Conservation (phyloP, 2,888 invertebrate species). For the Sarcophaga rosellei region DNA sequence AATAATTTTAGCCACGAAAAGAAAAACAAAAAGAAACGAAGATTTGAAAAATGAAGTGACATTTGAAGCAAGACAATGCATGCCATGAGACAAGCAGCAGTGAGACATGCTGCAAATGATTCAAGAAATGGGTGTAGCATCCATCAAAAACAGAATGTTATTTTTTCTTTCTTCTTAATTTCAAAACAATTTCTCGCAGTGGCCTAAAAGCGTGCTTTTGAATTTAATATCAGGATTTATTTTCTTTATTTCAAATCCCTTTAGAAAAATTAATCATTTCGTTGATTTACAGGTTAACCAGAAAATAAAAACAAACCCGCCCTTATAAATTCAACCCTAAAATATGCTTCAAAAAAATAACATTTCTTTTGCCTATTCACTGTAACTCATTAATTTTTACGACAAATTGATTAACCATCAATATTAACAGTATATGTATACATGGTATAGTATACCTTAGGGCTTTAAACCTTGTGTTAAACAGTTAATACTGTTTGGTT, state of each 20-base stretch:
- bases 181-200: too few relatives aligned
- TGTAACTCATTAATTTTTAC: slow-evolving; percentile 78
- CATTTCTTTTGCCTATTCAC: too few relatives aligned
- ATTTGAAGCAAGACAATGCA: slow-evolving; percentile 43
- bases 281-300: too few relatives aligned
- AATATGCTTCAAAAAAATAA: not conserved
- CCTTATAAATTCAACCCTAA: slow-evolving; percentile 13
- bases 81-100: not conserved
- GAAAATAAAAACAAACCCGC: not conserved
- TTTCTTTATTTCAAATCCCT: too few relatives aligned
- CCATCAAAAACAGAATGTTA: too few relatives aligned
- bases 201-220: too few relatives aligned
- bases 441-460: slow-evolving; percentile 28
- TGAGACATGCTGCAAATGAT: not conserved
- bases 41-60: slow-evolving; percentile 8
- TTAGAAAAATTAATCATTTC: too few relatives aligned
- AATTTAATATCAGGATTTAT: too few relatives aligned
- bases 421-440: slow-evolving; percentile 72
- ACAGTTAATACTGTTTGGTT: slow-evolving; percentile 69
- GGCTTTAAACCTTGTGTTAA: slow-evolving; percentile 60
- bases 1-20: slow-evolving; percentile 34
- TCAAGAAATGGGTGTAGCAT: too few relatives aligned
- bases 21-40: not conserved
- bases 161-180: too few relatives aligned
- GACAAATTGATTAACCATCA: slow-evolving; percentile 80